Base-by-base conservation (phyloP, 2,113 vertebrate species). In the Pyxicephalus adspersus region DNA sequence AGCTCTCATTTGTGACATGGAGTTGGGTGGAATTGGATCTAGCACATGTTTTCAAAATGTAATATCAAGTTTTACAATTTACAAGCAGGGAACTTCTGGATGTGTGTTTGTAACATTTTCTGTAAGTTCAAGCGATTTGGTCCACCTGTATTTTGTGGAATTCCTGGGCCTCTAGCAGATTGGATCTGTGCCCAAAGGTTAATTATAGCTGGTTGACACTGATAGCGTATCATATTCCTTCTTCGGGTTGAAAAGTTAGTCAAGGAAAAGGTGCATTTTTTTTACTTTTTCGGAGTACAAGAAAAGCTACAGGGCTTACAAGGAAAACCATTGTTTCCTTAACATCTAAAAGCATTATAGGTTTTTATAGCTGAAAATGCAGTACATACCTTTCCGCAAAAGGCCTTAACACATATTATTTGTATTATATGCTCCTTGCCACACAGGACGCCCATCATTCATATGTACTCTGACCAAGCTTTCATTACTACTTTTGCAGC, bases 21-120 rank as follows among this genome's bases (percentile, higher is more conserved):
- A 61, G 70, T 57, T 81, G 60, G 79, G 60, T 74, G 79, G 66
- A 80, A 61, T 64, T 80, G 77, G 55, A 70, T 80, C 50, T 60
- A 13, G 16, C 67, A 73, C n/a, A 71, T 63, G 64, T 78, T 71
- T 80, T 52, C 17, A 64, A 81, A 73, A 80, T 38, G 78, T 60
- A 38, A 73, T 73, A 64, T 81, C 45, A 81, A 73, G 58, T 73
- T 64, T 57, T 64, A 45, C 25, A 13, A 61, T 73, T 72, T 64
- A 81, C 78, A 73, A 80, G 78, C 25, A 64, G 45, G n/a, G 38
- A 81, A 55, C 73, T 72, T 73, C 50, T 81, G 58, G 28, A 81
- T 45, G 20, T 45, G 20, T 26, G 52, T 54, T 81, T 81, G 58
- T 63, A 63, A 60, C 65, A 60, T 68, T 79, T 71, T 80, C 66